Evolutionary conservation across 2,888 invertebrate species (phyloP).

Genomic region (Eupeodes luniger): DNA sequence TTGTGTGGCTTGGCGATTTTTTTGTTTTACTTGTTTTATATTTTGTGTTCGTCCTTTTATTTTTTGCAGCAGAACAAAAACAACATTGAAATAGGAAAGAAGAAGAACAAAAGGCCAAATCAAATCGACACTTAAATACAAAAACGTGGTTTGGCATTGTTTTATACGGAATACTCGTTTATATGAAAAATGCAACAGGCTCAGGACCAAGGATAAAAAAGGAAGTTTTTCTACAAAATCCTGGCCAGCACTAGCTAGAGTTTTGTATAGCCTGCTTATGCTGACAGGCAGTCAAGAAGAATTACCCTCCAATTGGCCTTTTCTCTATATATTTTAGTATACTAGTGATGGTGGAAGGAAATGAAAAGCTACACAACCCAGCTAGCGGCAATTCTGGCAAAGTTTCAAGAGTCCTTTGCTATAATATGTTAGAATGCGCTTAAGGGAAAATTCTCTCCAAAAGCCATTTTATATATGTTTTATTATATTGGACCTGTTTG

Average conservation of each 20-base stretch:
- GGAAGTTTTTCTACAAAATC: conserved; percentile 3
- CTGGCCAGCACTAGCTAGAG: conserved; percentile 19
- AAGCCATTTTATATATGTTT: conserved; percentile 74
- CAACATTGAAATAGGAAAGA: conserved; percentile 12
- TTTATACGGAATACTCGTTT: conserved; percentile 28
- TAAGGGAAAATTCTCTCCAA: conserved; percentile 64
- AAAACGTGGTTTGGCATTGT: conserved; percentile 77
- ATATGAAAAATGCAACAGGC: conserved; percentile 78
- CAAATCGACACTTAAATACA: conserved; percentile 77
- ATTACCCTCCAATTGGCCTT: conserved; percentile 64
- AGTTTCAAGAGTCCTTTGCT: conserved; percentile 76
- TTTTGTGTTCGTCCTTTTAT: conserved; percentile 38
- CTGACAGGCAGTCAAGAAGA: conserved; percentile 64
- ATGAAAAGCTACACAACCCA: neutral
- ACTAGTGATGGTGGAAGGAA: no score
- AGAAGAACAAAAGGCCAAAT: conserved; percentile 71
- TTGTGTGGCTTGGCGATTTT: conserved; percentile 33
- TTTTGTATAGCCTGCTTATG: conserved; percentile 28
- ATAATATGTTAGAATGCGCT: conserved; percentile 58
- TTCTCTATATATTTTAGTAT: neutral
- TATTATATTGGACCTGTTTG: conserved; percentile 75
- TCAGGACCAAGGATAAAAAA: conserved; percentile 26
- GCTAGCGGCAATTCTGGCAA: conserved; percentile 71
- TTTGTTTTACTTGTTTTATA: conserved; percentile 29
- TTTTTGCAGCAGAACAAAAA: conserved; percentile 8